These are phyloP conservation scores for Telmatochromis sp. DNA, from an alignment of 2,113 vertebrate genomes.

Conservation along the genomic window DNA sequence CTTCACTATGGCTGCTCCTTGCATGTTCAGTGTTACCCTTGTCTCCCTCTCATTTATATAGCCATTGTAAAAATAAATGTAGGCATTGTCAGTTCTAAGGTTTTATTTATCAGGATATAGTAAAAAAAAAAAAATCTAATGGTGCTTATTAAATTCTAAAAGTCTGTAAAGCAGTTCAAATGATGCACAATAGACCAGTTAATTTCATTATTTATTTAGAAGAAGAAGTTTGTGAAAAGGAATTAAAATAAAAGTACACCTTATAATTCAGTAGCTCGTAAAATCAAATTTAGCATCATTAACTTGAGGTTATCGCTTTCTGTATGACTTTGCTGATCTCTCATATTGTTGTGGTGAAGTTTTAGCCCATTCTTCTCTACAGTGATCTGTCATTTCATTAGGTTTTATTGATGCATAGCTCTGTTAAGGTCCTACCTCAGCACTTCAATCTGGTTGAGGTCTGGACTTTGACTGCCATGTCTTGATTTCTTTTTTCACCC, in stretches of 20 bases:
- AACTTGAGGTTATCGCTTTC: background rate
- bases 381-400: background rate
- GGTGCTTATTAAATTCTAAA: background rate
- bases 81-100: background rate
- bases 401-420: background rate
- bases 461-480: background rate
- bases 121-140: background rate
- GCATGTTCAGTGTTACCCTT: background rate
- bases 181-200: background rate
- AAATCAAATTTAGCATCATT: background rate
- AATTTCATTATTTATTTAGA: background rate
- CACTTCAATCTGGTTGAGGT: background rate
- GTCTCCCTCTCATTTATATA: background rate
- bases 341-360: background rate
- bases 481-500: background rate
- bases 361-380: background rate
- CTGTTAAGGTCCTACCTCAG: background rate
- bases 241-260: background rate
- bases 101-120: background rate
- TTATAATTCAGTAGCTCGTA: background rate
- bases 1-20: background rate
- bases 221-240: background rate
- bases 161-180: background rate
- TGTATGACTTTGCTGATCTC: background rate
- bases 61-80: background rate